Evolutionary conservation across 2,888 invertebrate species (phyloP).

Genomic region (Zhuqinia jingwanae): DNA sequence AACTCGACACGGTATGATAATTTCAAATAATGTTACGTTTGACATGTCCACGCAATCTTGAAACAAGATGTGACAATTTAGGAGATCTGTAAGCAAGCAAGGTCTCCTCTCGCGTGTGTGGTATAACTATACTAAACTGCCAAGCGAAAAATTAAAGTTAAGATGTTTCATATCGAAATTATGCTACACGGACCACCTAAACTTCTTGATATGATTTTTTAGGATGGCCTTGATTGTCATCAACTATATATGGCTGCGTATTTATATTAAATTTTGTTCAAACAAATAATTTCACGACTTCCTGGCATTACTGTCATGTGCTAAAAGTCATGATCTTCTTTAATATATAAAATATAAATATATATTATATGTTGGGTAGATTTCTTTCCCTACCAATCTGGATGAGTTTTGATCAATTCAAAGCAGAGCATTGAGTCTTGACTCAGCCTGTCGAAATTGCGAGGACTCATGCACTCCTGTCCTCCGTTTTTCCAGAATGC

Average conservation of each 20-base stretch:
- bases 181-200: too few species aligned
- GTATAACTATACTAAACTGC: too few species aligned
- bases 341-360: not conserved
- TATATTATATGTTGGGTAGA: not conserved
- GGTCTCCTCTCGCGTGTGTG: too few species aligned
- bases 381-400: slow-evolving; percentile 51
- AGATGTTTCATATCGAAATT: too few species aligned
- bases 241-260: too few species aligned
- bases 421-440: slow-evolving; percentile 59
- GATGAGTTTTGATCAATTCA: slow-evolving; percentile 60
- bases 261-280: too few species aligned
- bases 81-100: too few species aligned
- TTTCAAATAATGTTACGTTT: not conserved
- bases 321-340: not conserved
- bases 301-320: slow-evolving; percentile 4
- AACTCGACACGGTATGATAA: too few species aligned
- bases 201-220: not conserved
- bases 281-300: not conserved
- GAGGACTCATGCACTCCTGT: slow-evolving; percentile 53
- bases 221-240: too few species aligned
- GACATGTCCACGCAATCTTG: too few species aligned
- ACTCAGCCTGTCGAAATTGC: slow-evolving; percentile 50
- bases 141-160: too few species aligned
- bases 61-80: too few species aligned
- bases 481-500: slow-evolving; percentile 58